Evolutionary conservation across 2,113 vertebrate genomes (phyloP).

Genomic region (Oceanodroma tethys): DNA sequence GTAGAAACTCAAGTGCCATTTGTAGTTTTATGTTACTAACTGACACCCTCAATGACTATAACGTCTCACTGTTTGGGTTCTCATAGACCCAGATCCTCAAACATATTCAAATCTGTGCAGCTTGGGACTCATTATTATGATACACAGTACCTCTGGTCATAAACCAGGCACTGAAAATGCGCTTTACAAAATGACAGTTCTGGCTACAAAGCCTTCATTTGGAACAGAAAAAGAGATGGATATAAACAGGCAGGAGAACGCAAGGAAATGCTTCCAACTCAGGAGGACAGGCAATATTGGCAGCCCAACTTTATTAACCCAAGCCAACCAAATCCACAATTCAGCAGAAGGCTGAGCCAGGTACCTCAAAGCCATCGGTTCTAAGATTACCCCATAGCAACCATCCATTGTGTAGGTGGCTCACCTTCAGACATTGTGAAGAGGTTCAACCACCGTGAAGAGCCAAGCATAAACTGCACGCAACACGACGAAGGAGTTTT

Average conservation of each 20-base stretch:
- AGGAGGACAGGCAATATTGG: background rate
- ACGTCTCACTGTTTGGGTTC: background rate
- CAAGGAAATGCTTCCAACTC: background rate
- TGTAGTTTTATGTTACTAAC: background rate
- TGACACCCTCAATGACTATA: background rate
- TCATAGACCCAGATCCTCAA: background rate
- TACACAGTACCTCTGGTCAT: background rate
- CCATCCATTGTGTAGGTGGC: accelerated
- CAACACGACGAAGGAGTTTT: accelerated
- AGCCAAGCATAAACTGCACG: accelerated
- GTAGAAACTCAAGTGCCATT: background rate
- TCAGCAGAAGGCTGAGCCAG: background rate
- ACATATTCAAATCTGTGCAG: background rate
- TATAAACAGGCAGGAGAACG: background rate
- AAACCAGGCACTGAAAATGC: background rate
- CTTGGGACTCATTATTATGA: background rate
- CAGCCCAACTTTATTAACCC: background rate
- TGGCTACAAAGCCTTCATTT: background rate
- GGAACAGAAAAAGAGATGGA: background rate
- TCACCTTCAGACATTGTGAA: background rate
- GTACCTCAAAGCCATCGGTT: background rate
- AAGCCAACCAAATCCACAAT: background rate
- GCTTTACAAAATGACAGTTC: background rate
- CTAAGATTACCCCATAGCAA: background rate
- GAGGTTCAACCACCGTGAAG: accelerated